Base-by-base conservation (phyloP, 2,888 invertebrate species). In the Augochlorella aurata region DNA sequence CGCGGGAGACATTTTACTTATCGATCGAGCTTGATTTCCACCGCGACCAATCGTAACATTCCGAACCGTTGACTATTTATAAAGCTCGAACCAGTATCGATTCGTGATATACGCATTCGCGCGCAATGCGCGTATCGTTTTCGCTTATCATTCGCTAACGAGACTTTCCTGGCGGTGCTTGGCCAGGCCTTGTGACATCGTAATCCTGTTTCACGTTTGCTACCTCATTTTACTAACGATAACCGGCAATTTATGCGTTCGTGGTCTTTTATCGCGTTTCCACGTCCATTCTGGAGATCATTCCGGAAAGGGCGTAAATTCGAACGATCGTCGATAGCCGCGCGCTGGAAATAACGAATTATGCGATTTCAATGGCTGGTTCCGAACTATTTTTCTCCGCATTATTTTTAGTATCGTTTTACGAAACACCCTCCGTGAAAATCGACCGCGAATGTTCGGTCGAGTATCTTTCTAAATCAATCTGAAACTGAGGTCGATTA, bases 81-180 rank as follows among this genome's bases (percentile, higher is more conserved):
- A 45, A 66, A 67, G 66, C 74, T 61, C 50, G 54, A 18, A 38
- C 70, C 24, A 66, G 52, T 66, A 66, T 75, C 70, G 66, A 65
- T 49, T n/a, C 75, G 49, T 45, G 61, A 67, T 63, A 72, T 38
- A 77, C 50, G 16, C 77, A 74, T 75, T 74, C 73, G 38, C 73
- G 80, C 73, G 47, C 49, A 67, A 67, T 68, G 49, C 77, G 71
- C 12, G 49, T 38, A 70, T 29, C 66, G 71, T 74, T 73, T 76
- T 71, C 77, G 58, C 80, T 80, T 80, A 82, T 65, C 83, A 68
- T 83, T 85, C 76, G 71, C 77, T 72, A 85, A 80, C 52, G 61
- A 47, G 63, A 75, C 77, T 66, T 79, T 79, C 79, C 58, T 66
- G 65, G 65, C 50, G 45, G 61, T 52, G 69, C 45, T 21, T n/a